Base-by-base conservation (phyloP, 2,888 invertebrate species). In the Sialis fuliginosa region DNA sequence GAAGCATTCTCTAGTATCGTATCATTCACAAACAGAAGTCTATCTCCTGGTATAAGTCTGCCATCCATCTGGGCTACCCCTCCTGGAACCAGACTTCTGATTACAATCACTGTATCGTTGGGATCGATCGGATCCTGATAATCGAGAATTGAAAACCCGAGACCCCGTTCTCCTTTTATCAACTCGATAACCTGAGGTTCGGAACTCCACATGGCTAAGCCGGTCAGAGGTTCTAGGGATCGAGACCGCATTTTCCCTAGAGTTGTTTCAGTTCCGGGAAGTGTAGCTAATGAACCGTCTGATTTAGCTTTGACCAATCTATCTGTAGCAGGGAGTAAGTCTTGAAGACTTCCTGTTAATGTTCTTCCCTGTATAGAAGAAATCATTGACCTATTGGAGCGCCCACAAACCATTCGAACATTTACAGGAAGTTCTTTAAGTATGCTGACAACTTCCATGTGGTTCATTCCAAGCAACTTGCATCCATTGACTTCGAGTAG, bases 1-100 rank as follows among this genome's bases (percentile, higher is more conserved):
- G 90, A 90, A 48, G 96, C 95, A 66, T 95, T 93, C 62, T 96
- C 93, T 57, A 98, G 67, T 61, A 78, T 81, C 59, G 83, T 90
- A 53, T 93, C 91, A 66, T 98, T 98, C 52, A 98, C 96, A 59
- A 89, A 91, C 33, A 91, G 71, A 55, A 91, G 71, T 45, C 98
- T 76, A 69, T 98, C 98, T 4, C 98, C 98, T 1, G 98, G 98
- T 53, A 97, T 92, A 49, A 98, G 77, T 13, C 95, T 77, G n/a
- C 96, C 97, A 65, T 97, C 96, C 55, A 89, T 74, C 64, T 95
- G 93, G 41, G 98, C 98, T 45, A 96, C 95, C 13, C 98, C 98
- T 44, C 96, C 97, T 30, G 97, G 98, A 50, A 98, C 98, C 56
- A 98, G 74, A 55, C 95, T 95, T 55, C 97, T 80, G 62, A 98